These are phyloP conservation scores for Porites australiensis DNA, from an alignment of 64 coral and sea anemone genomes.

Conservation along the genomic window DNA sequence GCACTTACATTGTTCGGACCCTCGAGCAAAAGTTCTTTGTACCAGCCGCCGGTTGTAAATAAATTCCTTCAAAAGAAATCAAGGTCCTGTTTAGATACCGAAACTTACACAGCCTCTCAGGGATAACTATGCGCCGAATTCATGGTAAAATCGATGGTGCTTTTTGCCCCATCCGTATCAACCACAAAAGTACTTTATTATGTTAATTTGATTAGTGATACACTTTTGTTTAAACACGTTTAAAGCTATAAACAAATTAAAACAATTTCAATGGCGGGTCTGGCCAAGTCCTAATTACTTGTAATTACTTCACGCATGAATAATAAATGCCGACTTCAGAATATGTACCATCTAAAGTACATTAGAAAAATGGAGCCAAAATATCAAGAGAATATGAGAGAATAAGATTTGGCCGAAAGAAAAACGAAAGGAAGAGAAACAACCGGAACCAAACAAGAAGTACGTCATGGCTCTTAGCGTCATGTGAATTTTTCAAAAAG, in stretches of 20 bases:
- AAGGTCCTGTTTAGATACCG: neutral
- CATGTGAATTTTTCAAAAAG: no score
- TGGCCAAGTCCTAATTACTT: neutral
- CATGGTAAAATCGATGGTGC: neutral
- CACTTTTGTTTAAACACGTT: conserved; percentile 41
- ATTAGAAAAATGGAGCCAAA: no score
- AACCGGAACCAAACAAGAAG: no score
- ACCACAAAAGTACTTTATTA: neutral
- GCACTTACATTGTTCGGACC: conserved; percentile 43
- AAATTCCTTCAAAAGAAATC: neutral
- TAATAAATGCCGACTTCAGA: neutral
- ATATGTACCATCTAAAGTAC: no score
- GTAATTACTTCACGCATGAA: conserved; percentile 14
- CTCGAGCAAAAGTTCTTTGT: neutral
- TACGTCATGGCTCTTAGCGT: no score
- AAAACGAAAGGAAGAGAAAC: no score
- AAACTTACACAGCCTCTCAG: neutral
- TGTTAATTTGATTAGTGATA: conserved; percentile 14
- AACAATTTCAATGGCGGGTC: neutral
- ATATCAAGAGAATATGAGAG: no score
- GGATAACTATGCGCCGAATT: neutral
- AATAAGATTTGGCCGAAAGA: no score
- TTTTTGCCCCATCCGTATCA: neutral
- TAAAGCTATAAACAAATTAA: conserved; percentile 22
- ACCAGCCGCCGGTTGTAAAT: neutral